Percentiles rank a stretch among this genome's conserved stretches.
Conservation (phyloP, 1,140 invertebrate species). For the Drosophila ogumai region DNA sequence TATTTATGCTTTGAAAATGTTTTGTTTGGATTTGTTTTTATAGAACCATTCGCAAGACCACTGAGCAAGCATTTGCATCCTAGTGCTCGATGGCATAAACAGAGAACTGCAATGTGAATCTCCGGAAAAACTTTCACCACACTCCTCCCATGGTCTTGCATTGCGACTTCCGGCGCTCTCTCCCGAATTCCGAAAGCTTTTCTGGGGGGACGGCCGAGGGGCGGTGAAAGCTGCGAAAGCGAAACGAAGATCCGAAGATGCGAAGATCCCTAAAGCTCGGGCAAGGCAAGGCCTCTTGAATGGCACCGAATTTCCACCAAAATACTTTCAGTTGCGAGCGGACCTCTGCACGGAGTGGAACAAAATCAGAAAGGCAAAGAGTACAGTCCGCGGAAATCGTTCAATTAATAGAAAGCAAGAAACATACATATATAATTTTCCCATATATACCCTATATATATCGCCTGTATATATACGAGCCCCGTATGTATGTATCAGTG, state of each 20-base stretch:
- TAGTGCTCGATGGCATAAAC: slow-evolving; percentile 65
- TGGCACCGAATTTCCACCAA: slow-evolving; percentile 64
- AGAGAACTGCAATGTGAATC: slow-evolving; percentile 68
- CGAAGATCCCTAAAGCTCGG: slow-evolving; percentile 76
- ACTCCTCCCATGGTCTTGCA: slow-evolving; percentile 32
- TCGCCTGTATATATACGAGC: slow-evolving; percentile 64
- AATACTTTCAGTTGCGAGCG: slow-evolving; percentile 84
- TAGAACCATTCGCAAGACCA: slow-evolving; percentile 65
- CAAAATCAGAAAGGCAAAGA: slow-evolving; percentile 79
- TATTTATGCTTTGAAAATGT: not conserved
- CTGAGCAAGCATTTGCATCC: slow-evolving; percentile 33
- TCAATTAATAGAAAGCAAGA: slow-evolving; percentile 73
- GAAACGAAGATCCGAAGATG: slow-evolving; percentile 38
- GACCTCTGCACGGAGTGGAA: slow-evolving; percentile 85
- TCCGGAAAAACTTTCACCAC: slow-evolving; percentile 50
- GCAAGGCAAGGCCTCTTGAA: slow-evolving; percentile 65
- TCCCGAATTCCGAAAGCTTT: slow-evolving; percentile 53
- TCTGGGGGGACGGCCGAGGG: not conserved
- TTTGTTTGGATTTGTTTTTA: slow-evolving; percentile 65
- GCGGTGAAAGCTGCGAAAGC: slow-evolving; percentile 40
- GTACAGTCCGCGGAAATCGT: slow-evolving; percentile 84
- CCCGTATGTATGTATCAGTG: slow-evolving; percentile 77
- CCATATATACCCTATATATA: slow-evolving; percentile 71
- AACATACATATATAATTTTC: slow-evolving; percentile 68
- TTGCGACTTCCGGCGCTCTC: slow-evolving; percentile 40